Percentiles rank a stretch among this genome's conserved stretches.
Conservation (phyloP, 2,113 vertebrate genomes). For the Pantherophis guttatus region DNA sequence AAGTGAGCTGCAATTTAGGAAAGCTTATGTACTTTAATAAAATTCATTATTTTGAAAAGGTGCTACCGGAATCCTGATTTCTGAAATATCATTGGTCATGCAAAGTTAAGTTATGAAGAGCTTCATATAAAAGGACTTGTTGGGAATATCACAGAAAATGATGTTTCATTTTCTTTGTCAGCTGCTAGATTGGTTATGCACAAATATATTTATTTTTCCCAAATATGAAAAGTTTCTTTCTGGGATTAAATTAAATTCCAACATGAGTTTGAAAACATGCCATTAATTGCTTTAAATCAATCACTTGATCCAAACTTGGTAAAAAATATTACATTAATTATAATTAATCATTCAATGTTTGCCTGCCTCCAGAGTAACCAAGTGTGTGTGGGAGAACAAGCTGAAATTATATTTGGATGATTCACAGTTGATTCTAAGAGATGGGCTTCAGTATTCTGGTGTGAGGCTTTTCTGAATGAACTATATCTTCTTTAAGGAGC, state of each 20-base stretch:
- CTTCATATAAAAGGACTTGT: slow-evolving; percentile 27
- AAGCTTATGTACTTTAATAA: neutral
- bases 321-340: neutral
- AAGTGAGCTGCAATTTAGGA: neutral
- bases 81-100: slow-evolving; percentile 34
- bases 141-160: neutral
- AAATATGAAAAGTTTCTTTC: neutral
- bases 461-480: neutral
- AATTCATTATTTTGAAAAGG: neutral
- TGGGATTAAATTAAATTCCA: neutral
- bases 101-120: slow-evolving; percentile 4
- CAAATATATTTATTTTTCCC: neutral
- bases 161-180: slow-evolving; percentile 19
- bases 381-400: neutral
- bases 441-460: neutral
- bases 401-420: neutral
- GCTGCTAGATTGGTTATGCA: neutral
- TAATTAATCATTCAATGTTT: neutral
- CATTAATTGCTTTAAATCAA: neutral
- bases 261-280: neutral
- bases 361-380: neutral
- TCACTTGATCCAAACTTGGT: neutral
- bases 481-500: neutral
- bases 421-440: neutral
- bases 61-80: neutral